A percentile compares a stretch with the other conserved stretches of the same genome.
These are phyloP conservation scores for Himalopsyche kuldschensis DNA, from an alignment of 2,888 invertebrate genomes.

Conservation along the genomic window DNA sequence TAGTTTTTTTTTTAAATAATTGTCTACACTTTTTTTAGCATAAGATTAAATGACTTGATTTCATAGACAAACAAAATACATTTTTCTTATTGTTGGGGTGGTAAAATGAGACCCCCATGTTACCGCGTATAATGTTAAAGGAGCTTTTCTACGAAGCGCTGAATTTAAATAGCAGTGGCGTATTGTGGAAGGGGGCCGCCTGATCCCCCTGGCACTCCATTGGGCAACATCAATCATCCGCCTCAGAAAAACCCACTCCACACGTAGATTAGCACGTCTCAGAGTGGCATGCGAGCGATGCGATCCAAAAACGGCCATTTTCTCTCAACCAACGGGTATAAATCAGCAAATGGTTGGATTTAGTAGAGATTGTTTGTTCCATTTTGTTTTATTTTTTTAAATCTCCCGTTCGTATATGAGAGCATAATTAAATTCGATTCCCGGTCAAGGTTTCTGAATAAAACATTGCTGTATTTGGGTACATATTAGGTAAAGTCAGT, in stretches of 20 bases:
- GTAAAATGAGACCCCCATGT: too few species aligned
- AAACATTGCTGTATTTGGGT: too few species aligned
- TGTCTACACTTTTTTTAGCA: too few species aligned
- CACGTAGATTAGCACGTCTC: not conserved
- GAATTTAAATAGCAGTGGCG: not conserved
- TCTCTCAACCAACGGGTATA: not conserved
- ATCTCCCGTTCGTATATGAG: not conserved
- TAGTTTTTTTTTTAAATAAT: too few species aligned
- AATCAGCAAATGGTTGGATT: not conserved
- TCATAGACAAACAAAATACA: too few species aligned
- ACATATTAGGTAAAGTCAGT: too few species aligned
- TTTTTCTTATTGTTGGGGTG: too few species aligned
- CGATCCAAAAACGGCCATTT: not conserved
- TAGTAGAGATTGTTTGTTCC: not conserved
- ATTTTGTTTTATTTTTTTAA: not conserved
- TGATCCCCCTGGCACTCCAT: not conserved
- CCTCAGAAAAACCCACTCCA: not conserved
- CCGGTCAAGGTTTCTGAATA: not conserved
- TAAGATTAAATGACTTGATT: too few species aligned
- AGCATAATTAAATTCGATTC: not conserved
- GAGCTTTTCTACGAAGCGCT: too few species aligned
- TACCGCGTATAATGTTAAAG: too few species aligned
- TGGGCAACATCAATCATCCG: not conserved
- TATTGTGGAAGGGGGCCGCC: not conserved
- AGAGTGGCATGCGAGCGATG: not conserved